Conservation (phyloP, 2,888 invertebrate species). For the Drosophila falleni region DNA sequence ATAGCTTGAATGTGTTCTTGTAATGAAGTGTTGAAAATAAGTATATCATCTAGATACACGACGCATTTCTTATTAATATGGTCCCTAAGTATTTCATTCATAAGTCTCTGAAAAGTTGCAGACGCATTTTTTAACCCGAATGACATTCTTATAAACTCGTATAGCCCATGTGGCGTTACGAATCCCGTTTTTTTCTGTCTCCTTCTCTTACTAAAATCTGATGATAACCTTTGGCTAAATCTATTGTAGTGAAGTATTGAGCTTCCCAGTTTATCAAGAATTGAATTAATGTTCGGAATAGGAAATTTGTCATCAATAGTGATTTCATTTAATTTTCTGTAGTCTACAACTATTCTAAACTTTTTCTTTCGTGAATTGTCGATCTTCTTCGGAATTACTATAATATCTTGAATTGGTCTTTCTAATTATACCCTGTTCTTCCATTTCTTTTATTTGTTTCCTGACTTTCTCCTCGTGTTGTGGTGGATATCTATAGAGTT, state of each 20-base stretch:
- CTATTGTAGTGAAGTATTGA: not conserved
- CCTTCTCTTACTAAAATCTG: not conserved
- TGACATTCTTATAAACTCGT: not conserved
- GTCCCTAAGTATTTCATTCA: not conserved
- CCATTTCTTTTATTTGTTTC: too few relatives aligned
- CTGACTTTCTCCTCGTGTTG: too few relatives aligned
- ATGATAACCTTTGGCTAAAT: not conserved
- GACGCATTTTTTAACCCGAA: not conserved
- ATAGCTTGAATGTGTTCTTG: not conserved
- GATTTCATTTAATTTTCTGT: too few relatives aligned
- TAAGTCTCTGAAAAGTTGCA: not conserved
- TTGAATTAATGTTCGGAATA: too few relatives aligned
- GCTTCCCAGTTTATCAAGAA: too few relatives aligned
- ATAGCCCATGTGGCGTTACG: not conserved
- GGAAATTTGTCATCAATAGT: too few relatives aligned
- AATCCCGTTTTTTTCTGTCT: constrained; percentile 1
- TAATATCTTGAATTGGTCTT: too few relatives aligned
- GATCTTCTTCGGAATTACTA: too few relatives aligned
- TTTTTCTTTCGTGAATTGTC: too few relatives aligned
- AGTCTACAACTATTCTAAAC: too few relatives aligned
- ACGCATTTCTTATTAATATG: not conserved
- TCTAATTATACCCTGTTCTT: too few relatives aligned
- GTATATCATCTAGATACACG: not conserved
- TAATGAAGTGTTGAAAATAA: not conserved
- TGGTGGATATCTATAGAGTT: too few relatives aligned